These are phyloP conservation scores for Plotosus lineatus DNA, from an alignment of 2,113 vertebrate species.

Conservation along the genomic window DNA sequence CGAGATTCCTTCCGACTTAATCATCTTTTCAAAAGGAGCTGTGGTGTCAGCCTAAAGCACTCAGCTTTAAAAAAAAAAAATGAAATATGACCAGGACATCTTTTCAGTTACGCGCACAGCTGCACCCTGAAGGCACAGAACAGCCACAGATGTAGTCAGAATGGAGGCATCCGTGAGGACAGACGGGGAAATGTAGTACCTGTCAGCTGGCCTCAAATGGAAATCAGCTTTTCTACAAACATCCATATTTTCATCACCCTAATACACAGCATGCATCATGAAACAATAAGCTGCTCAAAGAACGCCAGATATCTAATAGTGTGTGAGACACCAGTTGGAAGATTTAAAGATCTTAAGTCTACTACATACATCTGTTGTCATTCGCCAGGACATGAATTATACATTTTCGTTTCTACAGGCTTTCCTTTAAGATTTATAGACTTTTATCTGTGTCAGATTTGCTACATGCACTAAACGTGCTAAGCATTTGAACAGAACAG, in stretches of 20 bases:
- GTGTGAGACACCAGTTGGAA: constrained; percentile 28
- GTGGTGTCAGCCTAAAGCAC: constrained; percentile 5
- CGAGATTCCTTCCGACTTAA: constrained; percentile 13
- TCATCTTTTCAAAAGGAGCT: constrained; percentile 10
- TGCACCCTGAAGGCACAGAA: constrained; percentile 20
- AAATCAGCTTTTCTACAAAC: constrained; percentile 13
- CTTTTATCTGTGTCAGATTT: background rate
- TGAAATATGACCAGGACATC: constrained; percentile 24
- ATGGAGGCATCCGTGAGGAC: constrained; percentile 19
- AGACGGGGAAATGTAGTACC: constrained; percentile 14
- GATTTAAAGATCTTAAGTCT: constrained; percentile 35
- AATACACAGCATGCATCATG: constrained; percentile 28
- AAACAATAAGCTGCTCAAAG: constrained; percentile 35
- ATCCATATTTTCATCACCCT: constrained; percentile 26
- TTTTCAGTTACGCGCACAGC: constrained; percentile 22
- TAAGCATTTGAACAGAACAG: background rate
- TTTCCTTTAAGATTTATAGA: constrained; percentile 28
- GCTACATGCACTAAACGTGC: background rate
- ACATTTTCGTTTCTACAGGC: constrained; percentile 27
- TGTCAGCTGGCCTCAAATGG: constrained; percentile 15
- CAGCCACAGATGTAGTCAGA: constrained; percentile 31
- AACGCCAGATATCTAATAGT: constrained; percentile 49
- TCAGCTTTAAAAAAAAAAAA: constrained; percentile 22
- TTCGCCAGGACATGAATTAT: constrained; percentile 32
- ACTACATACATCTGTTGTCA: constrained; percentile 26